Evolutionary conservation across 2,888 invertebrate species (phyloP), one percentile per base, ranked within the genome.

Genomic region (Sarcophaga variegata): DNA sequence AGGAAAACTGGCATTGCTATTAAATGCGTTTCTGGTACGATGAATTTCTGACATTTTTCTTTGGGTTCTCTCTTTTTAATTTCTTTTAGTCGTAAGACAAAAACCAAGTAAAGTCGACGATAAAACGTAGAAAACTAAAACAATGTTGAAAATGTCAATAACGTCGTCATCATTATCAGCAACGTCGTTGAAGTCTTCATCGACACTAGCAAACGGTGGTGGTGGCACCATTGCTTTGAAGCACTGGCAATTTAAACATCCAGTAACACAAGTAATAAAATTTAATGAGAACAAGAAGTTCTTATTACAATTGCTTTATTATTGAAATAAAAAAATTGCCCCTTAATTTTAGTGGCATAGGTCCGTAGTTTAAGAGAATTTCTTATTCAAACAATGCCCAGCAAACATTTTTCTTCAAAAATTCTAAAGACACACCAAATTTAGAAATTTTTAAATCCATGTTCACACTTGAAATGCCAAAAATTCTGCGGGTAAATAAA

Each of bases 21-120:
- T 77, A 81, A 83, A 81, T 86, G 77, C 83, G 86, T 86, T 86
- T 83, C 54, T 71, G 80, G 72, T 71, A 80, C 82, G 82, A 80
- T 83, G 82, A 71, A 80, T 80, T 83, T 80, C 75, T 69, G 80
- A 45, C 77, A 79, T 85, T 77, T 74, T 72, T 86, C 76, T 76
- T 66, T 69, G 27, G 10, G 10, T 63, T 22, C 47, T 75, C 17
- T 45, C n/a, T 12, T 66, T 14, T 66, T n/a, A 17, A 37, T 37
- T 37, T 10, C 37, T 37, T 8, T 37, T 37, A 8, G 37, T 8
- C 37, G 37, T 37, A 37, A 66, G 27, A 37, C 17, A 37, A 66
- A 66, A 37, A 17, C 27, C 17, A 37, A 17, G 17, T 17, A 66
- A 37, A 17, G 14, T 37, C 17, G 3, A 37, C 71, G 17, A 67